Evolutionary conservation across 2,113 vertebrate species (phyloP), one percentile per base, ranked within the genome.

Genomic region (Eleginops maclovinus): DNA sequence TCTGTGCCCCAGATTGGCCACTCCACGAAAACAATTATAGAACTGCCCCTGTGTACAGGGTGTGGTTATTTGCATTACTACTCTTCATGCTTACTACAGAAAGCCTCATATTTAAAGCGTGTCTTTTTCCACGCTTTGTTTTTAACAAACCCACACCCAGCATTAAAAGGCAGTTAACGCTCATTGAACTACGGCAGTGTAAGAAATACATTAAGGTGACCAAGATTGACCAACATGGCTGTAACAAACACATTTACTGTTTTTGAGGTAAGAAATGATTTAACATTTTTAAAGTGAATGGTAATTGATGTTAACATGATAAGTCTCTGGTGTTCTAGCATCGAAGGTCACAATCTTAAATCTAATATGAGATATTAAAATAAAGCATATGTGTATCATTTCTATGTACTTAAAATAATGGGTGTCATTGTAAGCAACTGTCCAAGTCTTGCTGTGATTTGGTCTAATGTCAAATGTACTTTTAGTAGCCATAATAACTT

Each of bases 201-300:
- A 14, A 77, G 44, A 14, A 40, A 47, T 12, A 60, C 56, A 47
- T 24, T 64, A 24, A 61, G 72, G 49, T 13, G 50, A 41, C 22
- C 3, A 15, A 62, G 49, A 84, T 41, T 61, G 8, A 59, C 9
- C 36, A 1, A 3, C 3, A 88, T 85, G 89, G 74, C 36, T 22
- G 8, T 16, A 9, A 49, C 50, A 21, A 6, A 1, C 7, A 31
- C 0, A 3, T 0, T 4, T 0, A 8, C 31, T 36, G 31, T 4
- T 1, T 2, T 0, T 54, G 19, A 44, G 82, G 89, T 88, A 90
- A 83, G 79, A 63, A 16, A 14, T 40, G 0, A 26, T 53, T 46
- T 9, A 59, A 0, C 5, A 47, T 36, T 36, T 36, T 13, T 56
- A 2, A 36, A 47, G 13, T 21, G 19, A 53, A 26, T 41, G n/a